Percentiles rank a stretch among this genome's conserved stretches.
phyloP scores from a whole-genome alignment of 2,888 invertebrate genomes.

The Eupithecia inturbata region DNA sequence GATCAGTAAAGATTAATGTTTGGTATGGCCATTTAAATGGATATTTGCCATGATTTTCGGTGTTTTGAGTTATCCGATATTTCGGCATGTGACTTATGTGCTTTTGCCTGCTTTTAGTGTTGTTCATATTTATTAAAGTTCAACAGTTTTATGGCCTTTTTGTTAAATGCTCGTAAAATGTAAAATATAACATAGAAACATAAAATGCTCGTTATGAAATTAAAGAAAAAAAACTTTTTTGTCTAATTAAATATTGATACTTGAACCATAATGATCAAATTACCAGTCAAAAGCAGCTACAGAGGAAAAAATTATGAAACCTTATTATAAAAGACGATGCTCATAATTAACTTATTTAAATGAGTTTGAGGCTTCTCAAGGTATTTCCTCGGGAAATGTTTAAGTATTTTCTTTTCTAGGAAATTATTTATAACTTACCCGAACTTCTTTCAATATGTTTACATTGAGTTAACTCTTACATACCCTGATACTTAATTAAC shows the following conservation, averaged over 20 bases:
- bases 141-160: not conserved
- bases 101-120: not conserved
- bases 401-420: not conserved
- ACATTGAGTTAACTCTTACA: not conserved
- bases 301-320: not conserved
- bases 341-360: slow-evolving; percentile 18
- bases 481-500: not conserved
- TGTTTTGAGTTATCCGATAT: not conserved
- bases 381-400: not conserved
- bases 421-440: not conserved
- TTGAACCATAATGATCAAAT: not conserved
- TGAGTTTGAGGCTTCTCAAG: not conserved
- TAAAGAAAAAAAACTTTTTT: too few species aligned
- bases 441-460: not conserved
- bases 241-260: too few species aligned
- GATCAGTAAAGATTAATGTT: too few species aligned
- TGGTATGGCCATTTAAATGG: too few species aligned
- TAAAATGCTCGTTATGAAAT: not conserved
- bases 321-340: slow-evolving; percentile 2
- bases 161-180: too few species aligned
- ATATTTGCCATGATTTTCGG: too few species aligned
- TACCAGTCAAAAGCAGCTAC: not conserved
- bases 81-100: not conserved
- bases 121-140: not conserved
- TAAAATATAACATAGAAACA: not conserved